phyloP scores from a whole-genome alignment of 2,113 vertebrate species.

The Phyllostomus hastatus region DNA sequence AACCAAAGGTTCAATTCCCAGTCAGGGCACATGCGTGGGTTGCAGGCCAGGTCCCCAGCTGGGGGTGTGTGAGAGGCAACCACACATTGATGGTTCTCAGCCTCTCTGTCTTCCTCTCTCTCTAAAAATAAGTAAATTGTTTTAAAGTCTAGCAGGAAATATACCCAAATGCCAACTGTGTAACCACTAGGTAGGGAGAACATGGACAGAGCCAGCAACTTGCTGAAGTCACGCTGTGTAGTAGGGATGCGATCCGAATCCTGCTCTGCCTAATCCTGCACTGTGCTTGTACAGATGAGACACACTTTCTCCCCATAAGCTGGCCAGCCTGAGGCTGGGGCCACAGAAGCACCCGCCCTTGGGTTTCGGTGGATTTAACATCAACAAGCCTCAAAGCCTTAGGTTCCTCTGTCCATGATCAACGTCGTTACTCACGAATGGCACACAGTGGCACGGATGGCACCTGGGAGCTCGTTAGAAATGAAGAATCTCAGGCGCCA shows the following conservation, averaged over 20 bases:
- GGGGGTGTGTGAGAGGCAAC: no score
- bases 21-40: no score
- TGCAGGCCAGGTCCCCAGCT: no score
- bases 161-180: not conserved
- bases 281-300: not conserved
- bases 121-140: no score
- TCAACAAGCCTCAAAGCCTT: not conserved
- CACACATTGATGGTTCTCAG: no score
- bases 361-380: not conserved
- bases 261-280: not conserved
- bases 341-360: not conserved
- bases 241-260: not conserved
- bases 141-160: not conserved
- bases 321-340: not conserved
- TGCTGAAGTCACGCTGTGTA: not conserved
- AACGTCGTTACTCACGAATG: not conserved
- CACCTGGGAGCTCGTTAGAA: not conserved
- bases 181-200: not conserved
- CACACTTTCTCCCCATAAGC: not conserved
- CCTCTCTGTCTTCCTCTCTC: no score
- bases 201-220: accelerated
- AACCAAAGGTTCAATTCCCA: no score
- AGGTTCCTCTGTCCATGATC: not conserved
- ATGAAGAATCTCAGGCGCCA: not conserved
- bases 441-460: accelerated